Base-by-base conservation (phyloP, 2,888 invertebrate genomes). In the Melolontha melolontha region DNA sequence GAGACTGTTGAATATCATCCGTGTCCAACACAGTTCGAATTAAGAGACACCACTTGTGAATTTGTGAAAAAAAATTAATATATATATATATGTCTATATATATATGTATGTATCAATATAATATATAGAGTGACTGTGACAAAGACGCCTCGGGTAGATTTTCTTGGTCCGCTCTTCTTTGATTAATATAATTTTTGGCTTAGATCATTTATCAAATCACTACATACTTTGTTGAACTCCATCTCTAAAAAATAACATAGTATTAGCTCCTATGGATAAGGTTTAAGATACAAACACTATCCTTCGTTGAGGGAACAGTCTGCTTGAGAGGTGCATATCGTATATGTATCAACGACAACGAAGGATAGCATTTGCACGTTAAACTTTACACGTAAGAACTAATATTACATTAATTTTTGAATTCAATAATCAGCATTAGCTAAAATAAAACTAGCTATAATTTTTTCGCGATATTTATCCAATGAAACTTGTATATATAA, bases 161-260 rank as follows among this genome's bases (percentile, higher is more conserved):
- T 22, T 66, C 66, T 66, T 66, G 66, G 66, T 66, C 66, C 66
- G 50, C 59, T 66, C 59, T 59, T 50, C 59, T 66, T 47, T 49
- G 55, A 47, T 66, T 66, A 66, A 66, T 62, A 66, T 66, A 66
- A 66, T 57, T 66, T 66, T 66, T 66, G 66, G 66, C 66, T 66
- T 66, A 66, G 59, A 66, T 66, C 66, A 57, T 66, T 66, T 66
- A 66, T 66, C 66, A 66, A 66, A 66, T 66, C 66, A 57, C 51
- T 59, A 66, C 66, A 66, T 66, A 66, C 66, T 66, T 57, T 66
- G 66, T 66, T 66, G 66, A 66, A 66, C 59, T 66, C 66, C 66
- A 62, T 66, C 57, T 66, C 66, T 66, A 66, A 57, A 66, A 66
- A 66, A 66, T 66, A 66, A 66, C 57, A 66, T 66, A 66, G 66